Percentiles rank a stretch among this genome's conserved stretches.
Evolutionary conservation across 2,888 invertebrate genomes (phyloP).

Genomic region (Didymodactylos carnosus): DNA sequence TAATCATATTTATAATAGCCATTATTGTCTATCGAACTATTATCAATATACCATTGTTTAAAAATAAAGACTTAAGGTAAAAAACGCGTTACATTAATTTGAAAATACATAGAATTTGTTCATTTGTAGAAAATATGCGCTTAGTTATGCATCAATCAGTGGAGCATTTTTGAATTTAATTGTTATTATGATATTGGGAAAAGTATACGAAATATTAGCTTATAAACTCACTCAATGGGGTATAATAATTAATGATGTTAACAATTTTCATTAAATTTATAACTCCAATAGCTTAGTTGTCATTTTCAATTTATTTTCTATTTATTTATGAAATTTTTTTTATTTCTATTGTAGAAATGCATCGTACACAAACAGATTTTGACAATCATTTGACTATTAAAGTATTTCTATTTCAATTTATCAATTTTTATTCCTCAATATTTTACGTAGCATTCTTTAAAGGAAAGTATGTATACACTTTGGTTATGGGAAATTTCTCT

Average conservation of each 20-base stretch:
- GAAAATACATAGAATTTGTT: background rate
- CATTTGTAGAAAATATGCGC: constrained; percentile 31
- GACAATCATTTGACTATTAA: constrained; percentile 35
- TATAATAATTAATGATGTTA: constrained; percentile 20
- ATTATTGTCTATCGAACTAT: constrained; percentile 41
- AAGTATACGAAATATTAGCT: constrained; percentile 41
- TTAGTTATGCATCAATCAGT: constrained; percentile 38
- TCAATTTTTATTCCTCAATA: constrained; percentile 36
- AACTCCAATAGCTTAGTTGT: too few species aligned
- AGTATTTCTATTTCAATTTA: constrained; percentile 36
- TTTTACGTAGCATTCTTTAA: constrained; percentile 36
- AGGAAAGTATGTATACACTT: constrained; percentile 27
- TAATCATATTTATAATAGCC: constrained; percentile 40
- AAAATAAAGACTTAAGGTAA: constrained; percentile 26
- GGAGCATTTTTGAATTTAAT: constrained; percentile 41
- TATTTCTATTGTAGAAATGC: constrained; percentile 28
- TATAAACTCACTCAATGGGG: constrained; percentile 41
- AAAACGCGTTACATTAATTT: background rate
- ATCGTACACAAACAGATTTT: constrained; percentile 34
- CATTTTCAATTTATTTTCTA: background rate
- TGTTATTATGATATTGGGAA: constrained; percentile 40
- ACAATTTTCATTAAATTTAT: constrained; percentile 15
- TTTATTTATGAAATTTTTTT: background rate
- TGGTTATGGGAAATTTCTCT: background rate
- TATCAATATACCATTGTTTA: constrained; percentile 40